Evolutionary conservation across 1,140 invertebrate genomes (phyloP).

Genomic region (Anoplolepis gracilipes): DNA sequence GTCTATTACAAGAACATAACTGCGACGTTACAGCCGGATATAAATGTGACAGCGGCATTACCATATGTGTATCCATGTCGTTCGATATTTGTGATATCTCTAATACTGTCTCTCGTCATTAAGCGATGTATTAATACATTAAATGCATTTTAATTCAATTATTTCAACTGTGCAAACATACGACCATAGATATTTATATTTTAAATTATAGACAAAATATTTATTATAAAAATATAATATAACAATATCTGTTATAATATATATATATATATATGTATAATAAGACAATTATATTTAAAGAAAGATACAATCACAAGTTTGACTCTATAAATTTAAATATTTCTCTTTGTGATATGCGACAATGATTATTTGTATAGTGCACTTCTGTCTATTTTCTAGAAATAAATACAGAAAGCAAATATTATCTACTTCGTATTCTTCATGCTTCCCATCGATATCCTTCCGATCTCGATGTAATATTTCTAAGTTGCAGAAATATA

Average conservation of each 20-base stretch:
- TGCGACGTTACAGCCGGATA: not conserved
- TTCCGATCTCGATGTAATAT: slow-evolving; percentile 62
- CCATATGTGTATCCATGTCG: not conserved
- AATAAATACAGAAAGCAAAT: slow-evolving; percentile 53
- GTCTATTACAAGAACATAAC: slow-evolving; percentile 3
- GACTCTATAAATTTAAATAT: slow-evolving; percentile 20
- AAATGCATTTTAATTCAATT: not conserved
- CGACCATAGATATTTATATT: not conserved
- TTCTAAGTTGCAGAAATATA: slow-evolving; percentile 74
- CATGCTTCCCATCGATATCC: slow-evolving; percentile 49
- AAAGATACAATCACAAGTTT: slow-evolving; percentile 32
- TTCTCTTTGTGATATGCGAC: not conserved
- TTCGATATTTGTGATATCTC: not conserved
- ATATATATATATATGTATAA: not conserved
- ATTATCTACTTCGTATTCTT: slow-evolving; percentile 56
- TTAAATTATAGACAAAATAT: not conserved
- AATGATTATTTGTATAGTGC: not conserved
- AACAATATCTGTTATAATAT: no score
- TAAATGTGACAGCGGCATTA: slow-evolving; percentile 16
- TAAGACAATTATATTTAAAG: not conserved
- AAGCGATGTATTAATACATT: not conserved
- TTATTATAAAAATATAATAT: not conserved
- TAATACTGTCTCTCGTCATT: slow-evolving; percentile 1
- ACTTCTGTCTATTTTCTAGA: not conserved
- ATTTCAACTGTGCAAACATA: not conserved